Base-by-base conservation (phyloP, 2,888 invertebrate species). In the Cryptocephalus moraei region DNA sequence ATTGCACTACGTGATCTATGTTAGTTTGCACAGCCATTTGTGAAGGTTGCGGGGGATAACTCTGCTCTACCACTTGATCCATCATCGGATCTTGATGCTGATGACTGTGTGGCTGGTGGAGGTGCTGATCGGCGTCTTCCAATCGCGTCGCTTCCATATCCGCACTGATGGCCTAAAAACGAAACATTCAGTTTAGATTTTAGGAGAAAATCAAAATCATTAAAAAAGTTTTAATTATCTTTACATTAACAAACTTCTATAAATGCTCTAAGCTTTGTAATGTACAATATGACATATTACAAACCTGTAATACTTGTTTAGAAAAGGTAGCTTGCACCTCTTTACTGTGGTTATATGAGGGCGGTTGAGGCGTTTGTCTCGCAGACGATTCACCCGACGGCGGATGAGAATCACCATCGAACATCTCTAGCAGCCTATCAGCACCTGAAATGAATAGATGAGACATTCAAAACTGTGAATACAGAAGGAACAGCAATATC, bases 281-380 rank as follows among this genome's bases (percentile, higher is more conserved):
- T n/a, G 22, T 4, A 22, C 22, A 22, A 22, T 2, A 22, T 22
- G 6, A 4, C 22, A 22, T 22, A 22, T 11, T 4, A 36, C 36
- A 12, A 11, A 36, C 57, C 51, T 63, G 63, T 33, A 64, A 57
- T 9, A 68, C 66, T 44, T 64, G 64, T 53, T 68, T 67, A n/a
- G 67, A 67, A 50, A 70, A 70, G 8, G 64, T 56, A 4, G 66
- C 69, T 51, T 65, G 68, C 45, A 70, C 62, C 53, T 69, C 66
- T 55, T 68, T 67, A 49, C 48, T 56, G 42, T 53, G 56, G 43
- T 50, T 56, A 1, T 45, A 57, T n/a, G 58, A 32, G 2, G 46
- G 50, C 9, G 73, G 71, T 60, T 75, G 74, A 32, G 75, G 73
- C 43, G 73, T 74, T 57, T 74, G 73, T 33, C 73, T 65, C 49